Percentiles rank a stretch among this genome's conserved stretches.
Conservation (phyloP, 1,140 invertebrate genomes). For the Tyrophagus putrescentiae region DNA sequence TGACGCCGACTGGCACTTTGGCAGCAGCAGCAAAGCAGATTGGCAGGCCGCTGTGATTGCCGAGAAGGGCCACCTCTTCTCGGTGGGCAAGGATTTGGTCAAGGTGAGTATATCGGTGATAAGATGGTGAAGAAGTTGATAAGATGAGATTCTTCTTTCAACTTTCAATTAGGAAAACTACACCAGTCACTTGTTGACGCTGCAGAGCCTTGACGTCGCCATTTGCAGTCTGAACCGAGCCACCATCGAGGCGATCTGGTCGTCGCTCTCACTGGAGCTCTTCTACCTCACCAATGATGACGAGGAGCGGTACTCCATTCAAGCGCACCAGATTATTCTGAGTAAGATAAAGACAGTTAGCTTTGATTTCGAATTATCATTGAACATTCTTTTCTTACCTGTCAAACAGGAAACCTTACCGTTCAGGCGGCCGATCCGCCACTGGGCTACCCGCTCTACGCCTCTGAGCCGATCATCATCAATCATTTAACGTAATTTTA, state of each 20-base stretch:
- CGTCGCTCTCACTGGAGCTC: slow-evolving; percentile 39
- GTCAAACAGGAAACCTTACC: slow-evolving; percentile 29
- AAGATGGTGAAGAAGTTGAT: slow-evolving; percentile 1
- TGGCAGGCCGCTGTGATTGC: slow-evolving; percentile 35
- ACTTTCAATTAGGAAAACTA: slow-evolving; percentile 31
- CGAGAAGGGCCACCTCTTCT: slow-evolving; percentile 36
- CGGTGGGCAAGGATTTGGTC: slow-evolving; percentile 33
- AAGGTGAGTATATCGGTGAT: slow-evolving; percentile 29
- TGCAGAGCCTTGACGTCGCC: slow-evolving; percentile 33
- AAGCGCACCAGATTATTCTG: slow-evolving; percentile 38
- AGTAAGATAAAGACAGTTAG: slow-evolving; percentile 31
- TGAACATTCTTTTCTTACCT: neutral
- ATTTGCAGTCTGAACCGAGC: slow-evolving; percentile 37
- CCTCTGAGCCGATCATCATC: slow-evolving; percentile 1
- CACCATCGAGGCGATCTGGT: slow-evolving; percentile 39
- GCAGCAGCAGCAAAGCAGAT: slow-evolving; percentile 32
- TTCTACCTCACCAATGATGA: slow-evolving; percentile 44
- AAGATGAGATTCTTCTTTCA: slow-evolving; percentile 20
- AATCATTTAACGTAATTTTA: too few relatives aligned
- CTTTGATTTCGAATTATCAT: neutral
- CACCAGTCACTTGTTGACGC: slow-evolving; percentile 34
- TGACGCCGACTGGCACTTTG: slow-evolving; percentile 38
- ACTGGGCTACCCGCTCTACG: slow-evolving; percentile 40
- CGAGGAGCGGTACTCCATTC: slow-evolving; percentile 43
- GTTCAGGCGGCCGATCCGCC: slow-evolving; percentile 42